Evolutionary conservation across 1,140 invertebrate species (phyloP).

Genomic region (Trichogramma pretiosum): DNA sequence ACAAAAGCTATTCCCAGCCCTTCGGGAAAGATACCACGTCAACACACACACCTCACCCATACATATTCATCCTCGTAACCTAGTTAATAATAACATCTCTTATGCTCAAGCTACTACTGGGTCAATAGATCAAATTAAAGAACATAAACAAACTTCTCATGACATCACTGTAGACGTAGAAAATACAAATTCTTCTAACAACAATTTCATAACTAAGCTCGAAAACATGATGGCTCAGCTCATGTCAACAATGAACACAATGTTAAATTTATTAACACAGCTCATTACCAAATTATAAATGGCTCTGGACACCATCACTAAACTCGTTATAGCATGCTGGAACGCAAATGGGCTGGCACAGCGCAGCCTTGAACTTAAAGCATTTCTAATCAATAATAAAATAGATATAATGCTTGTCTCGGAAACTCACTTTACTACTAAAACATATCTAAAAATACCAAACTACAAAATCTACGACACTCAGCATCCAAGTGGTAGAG

Average conservation of each 20-base stretch:
- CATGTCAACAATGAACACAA: background rate
- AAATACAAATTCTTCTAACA: too few relatives aligned
- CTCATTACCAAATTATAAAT: constrained; percentile 12
- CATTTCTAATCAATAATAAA: constrained; percentile 17
- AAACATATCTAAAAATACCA: constrained; percentile 18
- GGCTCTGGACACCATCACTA: background rate
- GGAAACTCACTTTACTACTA: constrained; percentile 26
- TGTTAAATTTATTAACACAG: constrained; percentile 15
- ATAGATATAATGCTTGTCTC: constrained; percentile 24
- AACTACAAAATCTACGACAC: constrained; percentile 20
- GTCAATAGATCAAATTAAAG: too few relatives aligned
- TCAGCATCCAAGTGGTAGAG: constrained; percentile 22
- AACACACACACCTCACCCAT: too few relatives aligned
- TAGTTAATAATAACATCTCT: too few relatives aligned
- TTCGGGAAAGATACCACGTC: too few relatives aligned
- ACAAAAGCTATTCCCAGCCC: too few relatives aligned
- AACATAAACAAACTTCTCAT: too few relatives aligned
- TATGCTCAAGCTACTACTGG: too few relatives aligned
- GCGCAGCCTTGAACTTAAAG: constrained; percentile 13
- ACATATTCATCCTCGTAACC: too few relatives aligned
- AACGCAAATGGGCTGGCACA: constrained; percentile 21
- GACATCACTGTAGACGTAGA: too few relatives aligned
- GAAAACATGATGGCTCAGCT: background rate
- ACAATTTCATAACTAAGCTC: background rate
- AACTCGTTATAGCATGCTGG: constrained; percentile 13